Percentiles rank a stretch among this genome's conserved stretches.
Conservation (phyloP, 2,113 vertebrate species). For the Clarias macrocephalus region DNA sequence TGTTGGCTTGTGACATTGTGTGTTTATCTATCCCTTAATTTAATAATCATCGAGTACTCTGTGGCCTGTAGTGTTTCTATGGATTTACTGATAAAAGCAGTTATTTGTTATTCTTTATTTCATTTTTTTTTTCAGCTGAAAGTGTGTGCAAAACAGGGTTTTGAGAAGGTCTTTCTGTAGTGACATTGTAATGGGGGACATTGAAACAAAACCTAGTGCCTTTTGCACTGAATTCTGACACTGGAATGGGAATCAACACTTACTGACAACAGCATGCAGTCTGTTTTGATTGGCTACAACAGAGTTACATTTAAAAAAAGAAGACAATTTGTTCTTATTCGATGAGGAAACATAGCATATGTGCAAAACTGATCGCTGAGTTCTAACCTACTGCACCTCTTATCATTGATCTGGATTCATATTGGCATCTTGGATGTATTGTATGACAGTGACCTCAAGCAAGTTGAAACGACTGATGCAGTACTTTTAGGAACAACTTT, state of each 20-base stretch:
- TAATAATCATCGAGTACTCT: constrained; percentile 45
- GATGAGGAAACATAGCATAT: constrained; percentile 40
- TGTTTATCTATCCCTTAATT: constrained; percentile 57
- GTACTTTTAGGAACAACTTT: constrained; percentile 49
- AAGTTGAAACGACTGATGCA: constrained; percentile 48
- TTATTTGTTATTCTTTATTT: constrained; percentile 35
- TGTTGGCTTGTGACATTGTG: constrained; percentile 62
- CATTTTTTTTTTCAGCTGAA: constrained; percentile 36
- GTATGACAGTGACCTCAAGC: constrained; percentile 55
- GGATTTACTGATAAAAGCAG: constrained; percentile 43
- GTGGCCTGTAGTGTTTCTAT: constrained; percentile 52
- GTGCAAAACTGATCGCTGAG: constrained; percentile 47
- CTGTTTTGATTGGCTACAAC: constrained; percentile 48
- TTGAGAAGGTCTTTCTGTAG: constrained; percentile 59
- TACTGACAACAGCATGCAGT: constrained; percentile 63
- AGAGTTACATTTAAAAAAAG: constrained; percentile 27
- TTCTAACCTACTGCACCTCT: constrained; percentile 39
- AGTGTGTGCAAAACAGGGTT: constrained; percentile 46
- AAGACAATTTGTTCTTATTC: constrained; percentile 18
- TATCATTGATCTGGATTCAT: constrained; percentile 48
- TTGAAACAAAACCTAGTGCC: constrained; percentile 67
- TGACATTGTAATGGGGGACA: constrained; percentile 59
- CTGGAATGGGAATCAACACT: constrained; percentile 69
- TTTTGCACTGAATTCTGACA: constrained; percentile 72
- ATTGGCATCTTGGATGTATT: constrained; percentile 59